These are phyloP conservation scores for Gallinago paraguaiae DNA, from an alignment of 2,113 vertebrate genomes.

Conservation along the genomic window DNA sequence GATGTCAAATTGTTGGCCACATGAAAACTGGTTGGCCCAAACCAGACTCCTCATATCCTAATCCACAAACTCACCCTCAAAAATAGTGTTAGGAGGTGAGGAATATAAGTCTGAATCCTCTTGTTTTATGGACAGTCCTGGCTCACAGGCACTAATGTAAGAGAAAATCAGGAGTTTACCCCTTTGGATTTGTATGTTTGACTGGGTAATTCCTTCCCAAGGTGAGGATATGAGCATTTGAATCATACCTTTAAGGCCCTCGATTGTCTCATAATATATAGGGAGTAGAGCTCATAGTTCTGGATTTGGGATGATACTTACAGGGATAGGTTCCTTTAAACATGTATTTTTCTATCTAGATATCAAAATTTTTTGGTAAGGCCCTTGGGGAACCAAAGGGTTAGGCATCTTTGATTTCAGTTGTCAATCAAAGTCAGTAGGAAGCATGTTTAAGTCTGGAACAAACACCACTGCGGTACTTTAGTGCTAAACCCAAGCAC, in stretches of 20 bases:
- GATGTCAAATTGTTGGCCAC: background rate
- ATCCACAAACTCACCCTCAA: background rate
- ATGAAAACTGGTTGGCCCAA: background rate
- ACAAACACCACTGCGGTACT: background rate
- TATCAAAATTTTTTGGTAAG: background rate
- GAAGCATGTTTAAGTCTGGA: background rate
- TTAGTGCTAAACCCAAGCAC: background rate
- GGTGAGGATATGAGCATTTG: background rate
- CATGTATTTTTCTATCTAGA: background rate
- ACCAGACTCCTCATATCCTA: background rate
- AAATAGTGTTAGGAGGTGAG: background rate
- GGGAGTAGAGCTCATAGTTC: background rate
- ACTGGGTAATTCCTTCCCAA: rapidly evolving
- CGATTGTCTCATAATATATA: background rate
- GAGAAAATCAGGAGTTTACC: background rate
- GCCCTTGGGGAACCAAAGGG: background rate
- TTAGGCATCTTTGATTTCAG: background rate
- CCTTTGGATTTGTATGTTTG: background rate
- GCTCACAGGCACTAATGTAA: background rate
- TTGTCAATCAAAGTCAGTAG: slow-evolving; percentile 7
- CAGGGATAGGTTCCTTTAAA: background rate
- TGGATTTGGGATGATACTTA: background rate
- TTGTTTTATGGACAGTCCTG: background rate
- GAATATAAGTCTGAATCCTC: background rate
- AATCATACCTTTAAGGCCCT: background rate